Evolutionary conservation across 2,797 vertebrate genomes (phyloP), one percentile per base, ranked within the genome.

Genomic region (Argyrosomus regius): DNA sequence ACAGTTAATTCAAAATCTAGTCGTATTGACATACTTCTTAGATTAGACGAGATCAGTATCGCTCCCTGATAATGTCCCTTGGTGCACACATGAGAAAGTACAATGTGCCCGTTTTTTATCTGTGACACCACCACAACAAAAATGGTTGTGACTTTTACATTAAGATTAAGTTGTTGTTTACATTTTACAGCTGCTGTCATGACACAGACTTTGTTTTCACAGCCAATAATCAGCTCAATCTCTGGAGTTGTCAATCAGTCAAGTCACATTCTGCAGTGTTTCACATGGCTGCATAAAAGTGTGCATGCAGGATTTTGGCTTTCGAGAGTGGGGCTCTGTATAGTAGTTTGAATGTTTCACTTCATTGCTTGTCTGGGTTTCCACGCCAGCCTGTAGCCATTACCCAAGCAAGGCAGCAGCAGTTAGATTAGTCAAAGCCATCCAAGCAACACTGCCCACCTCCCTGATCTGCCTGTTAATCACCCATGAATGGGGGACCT

Each of bases 381-480:
- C 59, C 57, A 59, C 77, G 60, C 75, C 80, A 92, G 87, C 84
- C 87, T 85, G 74, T 72, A 88, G 84, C 88, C 48, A 82, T 85
- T 88, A 84, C 81, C 72, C 68, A 68, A 83, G 81, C 53, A 43
- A 86, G 73, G 81, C 85, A 81, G 85, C 78, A 88, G 82, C 84
- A 83, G 77, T 83, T 86, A 80, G 72, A 87, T 86, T 86, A 87
- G 78, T 79, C 86, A 89, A 87, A 92, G 80, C 83, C 85, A 87
- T 82, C 86, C 81, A 77, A 84, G 87, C 86, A 87, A 79, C 81
- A 79, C 77, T 88, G 84, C 86, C 88, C 82, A 82, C 83, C 85
- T 87, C 84, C 84, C 84, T 89, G 87, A 87, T 88, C 77, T 89
- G 87, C 88, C 80, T 82, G 74, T 86, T 89, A 90, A 91, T 88